Evolutionary conservation across 2,797 vertebrate genomes (phyloP).

Genomic region (Silurus aristotelis): DNA sequence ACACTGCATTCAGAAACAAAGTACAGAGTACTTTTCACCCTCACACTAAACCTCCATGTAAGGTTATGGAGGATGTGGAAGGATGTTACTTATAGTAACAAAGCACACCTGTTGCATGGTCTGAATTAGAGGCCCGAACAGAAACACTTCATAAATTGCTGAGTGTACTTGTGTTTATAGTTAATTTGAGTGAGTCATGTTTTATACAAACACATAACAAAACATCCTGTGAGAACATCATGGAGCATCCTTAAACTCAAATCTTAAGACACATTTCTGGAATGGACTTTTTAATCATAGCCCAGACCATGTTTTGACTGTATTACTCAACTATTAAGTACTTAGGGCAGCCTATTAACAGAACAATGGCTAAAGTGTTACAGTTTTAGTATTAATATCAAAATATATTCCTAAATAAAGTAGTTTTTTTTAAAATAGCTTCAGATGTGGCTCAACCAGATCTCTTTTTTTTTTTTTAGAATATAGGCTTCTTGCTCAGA

Average conservation of each 20-base stretch:
- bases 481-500: too few species aligned
- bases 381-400: not conserved
- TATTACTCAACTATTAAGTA: not conserved
- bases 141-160: constrained; percentile 60
- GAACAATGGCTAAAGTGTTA: not conserved
- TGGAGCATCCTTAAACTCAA: constrained; percentile 27
- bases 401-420: too few species aligned
- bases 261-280: constrained; percentile 13
- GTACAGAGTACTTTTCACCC: constrained; percentile 29
- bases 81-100: constrained; percentile 60
- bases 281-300: not conserved
- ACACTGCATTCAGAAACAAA: constrained; percentile 53
- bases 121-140: constrained; percentile 57
- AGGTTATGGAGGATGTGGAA: constrained; percentile 49
- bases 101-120: constrained; percentile 62
- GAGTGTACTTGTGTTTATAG: constrained; percentile 61
- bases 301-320: not conserved
- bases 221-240: constrained; percentile 56
- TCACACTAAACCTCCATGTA: constrained; percentile 55
- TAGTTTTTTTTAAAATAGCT: not conserved
- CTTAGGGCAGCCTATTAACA: not conserved
- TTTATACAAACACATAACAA: constrained; percentile 55
- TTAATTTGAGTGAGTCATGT: constrained; percentile 48
- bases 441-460: not conserved
- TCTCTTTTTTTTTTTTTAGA: not conserved